Conservation (phyloP, 2,113 vertebrate genomes). For the Triplophysa dalaica region DNA sequence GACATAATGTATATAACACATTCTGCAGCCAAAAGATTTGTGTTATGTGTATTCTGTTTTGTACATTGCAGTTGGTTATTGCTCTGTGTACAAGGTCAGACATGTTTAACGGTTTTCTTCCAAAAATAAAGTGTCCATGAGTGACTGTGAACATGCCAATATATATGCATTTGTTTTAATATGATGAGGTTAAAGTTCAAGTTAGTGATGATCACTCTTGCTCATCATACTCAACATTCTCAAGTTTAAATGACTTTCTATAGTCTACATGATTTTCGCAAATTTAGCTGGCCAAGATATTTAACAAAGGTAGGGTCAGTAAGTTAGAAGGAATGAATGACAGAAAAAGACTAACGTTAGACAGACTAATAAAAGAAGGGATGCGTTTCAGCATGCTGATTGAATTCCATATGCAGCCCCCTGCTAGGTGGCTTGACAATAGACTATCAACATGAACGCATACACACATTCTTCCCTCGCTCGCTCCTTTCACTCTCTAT, state of each 20-base stretch:
- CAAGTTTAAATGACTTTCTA: background rate
- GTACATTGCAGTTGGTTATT: constrained; percentile 14
- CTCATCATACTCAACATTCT: background rate
- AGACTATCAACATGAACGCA: background rate
- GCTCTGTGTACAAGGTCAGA: background rate
- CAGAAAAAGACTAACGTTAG: background rate
- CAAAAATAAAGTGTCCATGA: background rate
- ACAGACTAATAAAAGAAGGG: background rate
- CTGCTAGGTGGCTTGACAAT: constrained; percentile 38
- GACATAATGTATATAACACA: constrained; percentile 37
- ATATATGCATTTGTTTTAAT: too few relatives aligned
- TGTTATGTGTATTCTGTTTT: constrained; percentile 36
- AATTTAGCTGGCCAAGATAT: background rate
- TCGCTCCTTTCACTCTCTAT: constrained; percentile 24
- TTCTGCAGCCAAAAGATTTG: constrained; percentile 21
- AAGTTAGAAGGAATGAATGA: background rate
- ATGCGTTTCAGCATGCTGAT: constrained; percentile 18
- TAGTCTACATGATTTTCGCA: background rate
- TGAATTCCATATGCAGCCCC: constrained; percentile 33
- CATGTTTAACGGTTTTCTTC: background rate
- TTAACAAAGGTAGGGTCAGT: constrained; percentile 1
- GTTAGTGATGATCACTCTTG: background rate
- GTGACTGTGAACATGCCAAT: background rate
- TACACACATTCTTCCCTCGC: constrained; percentile 15
- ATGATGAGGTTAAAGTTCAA: background rate